A percentile compares a stretch with the other conserved stretches of the same genome.
Evolutionary conservation across 2,797 vertebrate species (phyloP).

Genomic region (Phalanger gymnotis): DNA sequence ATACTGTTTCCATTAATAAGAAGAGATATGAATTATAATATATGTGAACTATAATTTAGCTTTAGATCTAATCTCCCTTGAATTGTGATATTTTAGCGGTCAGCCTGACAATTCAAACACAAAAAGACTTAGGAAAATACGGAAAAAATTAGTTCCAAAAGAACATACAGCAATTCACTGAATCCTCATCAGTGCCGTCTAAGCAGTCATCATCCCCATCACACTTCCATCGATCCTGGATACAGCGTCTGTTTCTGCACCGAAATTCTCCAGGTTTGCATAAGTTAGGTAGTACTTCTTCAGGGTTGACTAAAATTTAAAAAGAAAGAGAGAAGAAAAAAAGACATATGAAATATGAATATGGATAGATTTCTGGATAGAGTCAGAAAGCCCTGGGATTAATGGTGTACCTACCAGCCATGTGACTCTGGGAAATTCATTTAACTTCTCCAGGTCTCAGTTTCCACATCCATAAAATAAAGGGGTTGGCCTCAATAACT

Average conservation of each 20-base stretch:
- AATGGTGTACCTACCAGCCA: not conserved
- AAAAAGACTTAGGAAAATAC: not conserved
- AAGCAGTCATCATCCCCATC: constrained; percentile 98
- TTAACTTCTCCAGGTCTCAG: not conserved
- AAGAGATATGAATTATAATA: not conserved
- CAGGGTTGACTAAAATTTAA: constrained; percentile 82
- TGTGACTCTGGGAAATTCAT: not conserved
- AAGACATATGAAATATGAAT: not conserved
- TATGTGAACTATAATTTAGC: not conserved
- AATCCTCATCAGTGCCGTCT: constrained; percentile 94
- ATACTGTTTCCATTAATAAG: not conserved
- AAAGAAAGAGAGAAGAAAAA: constrained; percentile 5
- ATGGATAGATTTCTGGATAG: not conserved
- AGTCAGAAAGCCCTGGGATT: not conserved
- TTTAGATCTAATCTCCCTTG: not conserved
- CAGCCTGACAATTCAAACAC: not conserved
- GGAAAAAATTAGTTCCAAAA: not conserved
- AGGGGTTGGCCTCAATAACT: not conserved
- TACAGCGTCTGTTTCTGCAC: constrained; percentile 95
- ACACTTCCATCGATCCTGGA: constrained; percentile 95
- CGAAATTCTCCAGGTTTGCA: constrained; percentile 94
- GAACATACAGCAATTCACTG: constrained; percentile 92
- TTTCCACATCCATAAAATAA: not conserved
- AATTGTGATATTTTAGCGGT: constrained; percentile 15
- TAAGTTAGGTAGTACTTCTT: constrained; percentile 86